phyloP scores from a whole-genome alignment of 2,113 vertebrate genomes.

The Probosciger aterrimus region DNA sequence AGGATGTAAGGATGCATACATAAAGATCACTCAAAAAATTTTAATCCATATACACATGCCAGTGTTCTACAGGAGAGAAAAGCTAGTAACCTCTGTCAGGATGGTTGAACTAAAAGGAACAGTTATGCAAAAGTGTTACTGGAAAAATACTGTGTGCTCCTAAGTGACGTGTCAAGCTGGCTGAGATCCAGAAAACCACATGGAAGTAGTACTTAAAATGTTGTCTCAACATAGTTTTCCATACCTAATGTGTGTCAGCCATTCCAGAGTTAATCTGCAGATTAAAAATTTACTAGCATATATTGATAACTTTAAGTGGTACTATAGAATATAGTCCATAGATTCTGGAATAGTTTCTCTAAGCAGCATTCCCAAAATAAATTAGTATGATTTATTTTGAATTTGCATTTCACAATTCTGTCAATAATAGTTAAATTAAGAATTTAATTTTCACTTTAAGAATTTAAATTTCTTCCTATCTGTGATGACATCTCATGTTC shows the following conservation, averaged over 20 bases:
- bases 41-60: background rate
- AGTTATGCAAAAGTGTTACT: background rate
- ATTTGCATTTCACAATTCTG: background rate
- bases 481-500: background rate
- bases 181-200: background rate
- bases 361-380: background rate
- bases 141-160: background rate
- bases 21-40: background rate
- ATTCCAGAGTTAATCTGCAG: background rate
- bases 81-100: background rate
- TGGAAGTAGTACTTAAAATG: background rate
- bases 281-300: background rate
- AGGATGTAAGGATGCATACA: background rate
- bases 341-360: background rate
- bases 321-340: background rate
- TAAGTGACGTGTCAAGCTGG: background rate
- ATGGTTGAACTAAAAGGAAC: background rate
- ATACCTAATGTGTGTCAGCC: background rate
- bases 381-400: background rate
- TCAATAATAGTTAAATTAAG: background rate
- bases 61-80: background rate
- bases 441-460: background rate
- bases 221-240: background rate
- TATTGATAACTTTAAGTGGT: background rate
- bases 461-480: background rate